A percentile compares a stretch with the other conserved stretches of the same genome.
phyloP scores from a whole-genome alignment of 1,140 invertebrate genomes.

The Neoseiulus cucumeris region DNA sequence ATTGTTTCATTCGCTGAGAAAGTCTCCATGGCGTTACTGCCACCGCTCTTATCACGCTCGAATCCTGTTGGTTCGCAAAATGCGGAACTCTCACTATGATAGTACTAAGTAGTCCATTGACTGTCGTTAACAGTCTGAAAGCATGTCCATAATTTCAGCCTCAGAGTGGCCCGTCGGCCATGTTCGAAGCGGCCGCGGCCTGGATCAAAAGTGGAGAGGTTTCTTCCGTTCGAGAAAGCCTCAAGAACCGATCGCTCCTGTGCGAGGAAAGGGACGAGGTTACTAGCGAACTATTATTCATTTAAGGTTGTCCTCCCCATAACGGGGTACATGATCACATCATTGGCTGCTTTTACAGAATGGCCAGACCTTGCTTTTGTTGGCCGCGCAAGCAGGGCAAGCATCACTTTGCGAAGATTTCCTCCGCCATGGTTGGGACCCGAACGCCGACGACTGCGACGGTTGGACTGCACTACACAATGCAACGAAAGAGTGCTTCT shows the following conservation, averaged over 20 bases:
- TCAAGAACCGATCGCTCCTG: conserved; percentile 16
- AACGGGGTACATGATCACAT: too few species aligned
- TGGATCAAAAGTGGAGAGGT: not conserved
- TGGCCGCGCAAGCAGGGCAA: conserved; percentile 58
- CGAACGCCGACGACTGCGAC: conserved; percentile 73
- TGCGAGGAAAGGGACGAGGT: conserved; percentile 15
- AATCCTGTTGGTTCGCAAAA: too few species aligned
- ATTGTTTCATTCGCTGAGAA: too few species aligned
- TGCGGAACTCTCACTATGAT: too few species aligned
- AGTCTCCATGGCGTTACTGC: too few species aligned
- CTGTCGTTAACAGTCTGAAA: too few species aligned
- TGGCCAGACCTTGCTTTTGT: conserved; percentile 72
- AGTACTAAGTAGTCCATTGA: too few species aligned
- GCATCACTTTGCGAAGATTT: conserved; percentile 57
- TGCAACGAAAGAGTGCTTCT: conserved; percentile 69
- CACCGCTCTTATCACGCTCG: too few species aligned
- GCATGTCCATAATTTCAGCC: too few species aligned
- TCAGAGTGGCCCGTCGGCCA: not conserved
- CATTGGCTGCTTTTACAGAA: conserved; percentile 39
- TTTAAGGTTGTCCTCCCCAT: too few species aligned
- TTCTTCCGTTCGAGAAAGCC: not conserved
- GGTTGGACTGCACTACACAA: conserved; percentile 78
- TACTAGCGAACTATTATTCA: conserved; percentile 14
- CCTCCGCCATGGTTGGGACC: conserved; percentile 62
- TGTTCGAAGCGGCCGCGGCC: not conserved